Base-by-base conservation (phyloP, 2,797 vertebrate genomes). In the Hypotaenidia philippensis region DNA sequence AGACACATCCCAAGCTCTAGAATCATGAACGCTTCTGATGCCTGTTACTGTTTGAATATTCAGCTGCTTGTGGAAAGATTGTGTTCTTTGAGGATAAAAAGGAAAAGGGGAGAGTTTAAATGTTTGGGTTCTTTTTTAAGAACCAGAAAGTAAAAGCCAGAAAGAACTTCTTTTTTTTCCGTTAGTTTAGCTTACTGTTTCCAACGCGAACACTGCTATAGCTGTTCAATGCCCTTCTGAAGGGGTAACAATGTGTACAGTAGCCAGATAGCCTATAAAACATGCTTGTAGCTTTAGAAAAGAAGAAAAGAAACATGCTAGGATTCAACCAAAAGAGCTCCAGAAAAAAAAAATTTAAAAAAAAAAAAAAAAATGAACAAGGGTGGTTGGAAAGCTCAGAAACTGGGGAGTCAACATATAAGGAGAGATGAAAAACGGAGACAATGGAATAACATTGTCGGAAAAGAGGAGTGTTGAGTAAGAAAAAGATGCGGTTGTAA, bases 221-320 rank as follows among this genome's bases (percentile, higher is more conserved):
- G 84, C 90, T 87, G 84, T 96, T 96, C 92, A 92, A 8, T 96
- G 91, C 82, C 87, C 61, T 93, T 92, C 92, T 96, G 92, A 97
- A 96, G 79, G 87, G 79, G 89, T 95, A 94, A 95, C 94, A 96
- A 93, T 94, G 92, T 93, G 72, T 95, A 95, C 82, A 36, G 95
- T 93, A 85, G 82, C 84, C 95, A 96, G 94, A 80, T 96, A 88
- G 21, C 79, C 88, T 96, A 91, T 96, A 90, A 97, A 96, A 93
- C 94, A 94, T 96, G 83, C 95, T 95, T 96, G 76, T 86, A 91
- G 86, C 94, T 96, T 92, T 95, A 97, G 95, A 96, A 96, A 87
- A 97, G 95, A 95, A 96, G 92, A 96, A 96, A 94, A 97, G 95
- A 95, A 96, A 83, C 95, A 86, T 96, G 91, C 87, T 94, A 97